Evolutionary conservation across 2,888 invertebrate species (phyloP), one percentile per base, ranked within the genome.

Genomic region (Pristionchus maxplancki): DNA sequence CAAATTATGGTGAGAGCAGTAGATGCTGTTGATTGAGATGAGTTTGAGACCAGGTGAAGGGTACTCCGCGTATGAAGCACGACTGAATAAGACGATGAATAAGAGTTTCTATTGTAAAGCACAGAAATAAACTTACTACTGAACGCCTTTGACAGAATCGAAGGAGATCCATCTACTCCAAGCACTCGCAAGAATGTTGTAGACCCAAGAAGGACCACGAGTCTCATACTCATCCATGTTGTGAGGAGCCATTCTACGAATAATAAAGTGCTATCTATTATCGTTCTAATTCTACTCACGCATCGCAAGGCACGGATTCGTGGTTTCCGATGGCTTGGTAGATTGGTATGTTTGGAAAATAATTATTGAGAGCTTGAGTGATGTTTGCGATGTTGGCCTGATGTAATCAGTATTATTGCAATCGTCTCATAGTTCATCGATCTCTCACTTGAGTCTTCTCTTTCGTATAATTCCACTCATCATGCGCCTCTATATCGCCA

Each of bases 281-380:
- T 44, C 5, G 5, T 28, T n/a, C 17, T 3, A 53, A 53, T 53
- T n/a, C 5, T 24, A 28, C 91, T 89, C 95, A 97, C 97, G 97
- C 97, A 95, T 98, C 98, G 0, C 98, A 98, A 17, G 98, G 98
- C 6, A 97, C 97, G 90, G 97, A 97, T 95, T 98, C 98, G 94
- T 99, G 98, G 95, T 99, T 99, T 11, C 98, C 99, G 11, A 98
- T 96, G 0, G 98, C 97, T 0, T 98, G 97, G 94, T 97, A 98
- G 91, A 98, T 97, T 0, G 97, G 97, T 37, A 97, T 97, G 0
- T 90, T 89, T 0, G 97, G 98, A 94, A 98, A 98, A 89, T 95
- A 95, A 24, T 93, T 89, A 17, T 94, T 92, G 44, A 94, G 90
- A 74, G 89, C 90, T 48, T 88, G 89, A 13, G 92, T 91, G 88